Evolutionary conservation across 2,113 vertebrate species (phyloP).

Genomic region (Pluvialis apricaria): DNA sequence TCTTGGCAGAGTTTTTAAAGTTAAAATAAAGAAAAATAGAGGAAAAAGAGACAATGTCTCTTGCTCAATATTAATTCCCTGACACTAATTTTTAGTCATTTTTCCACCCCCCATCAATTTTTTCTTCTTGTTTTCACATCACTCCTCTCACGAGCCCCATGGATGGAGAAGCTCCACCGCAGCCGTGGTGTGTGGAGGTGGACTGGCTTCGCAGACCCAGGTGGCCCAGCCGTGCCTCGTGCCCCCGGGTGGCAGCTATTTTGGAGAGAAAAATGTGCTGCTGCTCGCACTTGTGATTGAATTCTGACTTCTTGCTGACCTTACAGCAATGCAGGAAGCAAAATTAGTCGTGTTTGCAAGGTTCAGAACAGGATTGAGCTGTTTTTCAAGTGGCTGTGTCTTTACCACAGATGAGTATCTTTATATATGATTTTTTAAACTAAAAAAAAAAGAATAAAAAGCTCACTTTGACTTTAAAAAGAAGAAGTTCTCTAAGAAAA

Average conservation of each 20-base stretch:
- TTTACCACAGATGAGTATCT: background rate
- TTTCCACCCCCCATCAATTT: background rate
- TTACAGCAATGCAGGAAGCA: background rate
- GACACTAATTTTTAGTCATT: background rate
- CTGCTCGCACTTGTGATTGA: background rate
- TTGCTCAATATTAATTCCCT: background rate
- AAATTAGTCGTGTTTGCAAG: background rate
- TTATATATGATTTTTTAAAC: background rate
- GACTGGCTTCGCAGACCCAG: rapidly evolving
- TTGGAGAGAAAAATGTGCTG: background rate
- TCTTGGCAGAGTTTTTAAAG: background rate
- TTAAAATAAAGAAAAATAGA: background rate
- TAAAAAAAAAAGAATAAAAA: background rate
- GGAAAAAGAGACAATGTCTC: background rate
- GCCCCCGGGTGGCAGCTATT: background rate
- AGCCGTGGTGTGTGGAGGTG: background rate
- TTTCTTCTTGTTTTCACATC: background rate
- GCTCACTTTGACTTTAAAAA: background rate
- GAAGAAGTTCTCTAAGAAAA: background rate
- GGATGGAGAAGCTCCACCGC: background rate
- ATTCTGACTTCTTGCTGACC: background rate
- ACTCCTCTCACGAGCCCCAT: background rate
- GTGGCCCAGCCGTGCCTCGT: background rate
- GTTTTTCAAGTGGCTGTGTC: background rate
- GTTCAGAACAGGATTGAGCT: background rate